phyloP scores from a whole-genome alignment of 2,113 vertebrate genomes.

The Pungitius pungitius region DNA sequence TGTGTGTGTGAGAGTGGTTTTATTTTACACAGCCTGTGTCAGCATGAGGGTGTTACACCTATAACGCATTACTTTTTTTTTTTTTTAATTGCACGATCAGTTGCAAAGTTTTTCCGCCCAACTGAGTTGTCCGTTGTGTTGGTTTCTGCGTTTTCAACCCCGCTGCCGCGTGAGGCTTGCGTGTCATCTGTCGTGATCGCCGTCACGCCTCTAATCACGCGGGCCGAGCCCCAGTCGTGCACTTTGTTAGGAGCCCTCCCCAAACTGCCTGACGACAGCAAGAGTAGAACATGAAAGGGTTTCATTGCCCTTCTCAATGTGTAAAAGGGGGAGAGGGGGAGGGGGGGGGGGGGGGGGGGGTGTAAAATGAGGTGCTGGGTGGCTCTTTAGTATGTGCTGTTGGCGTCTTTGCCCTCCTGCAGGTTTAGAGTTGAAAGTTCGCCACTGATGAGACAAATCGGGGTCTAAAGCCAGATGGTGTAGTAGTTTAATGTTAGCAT shows the following conservation, averaged over 20 bases:
- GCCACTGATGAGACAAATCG: too few relatives aligned
- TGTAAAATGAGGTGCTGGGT: constrained; percentile 34
- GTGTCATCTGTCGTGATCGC: constrained; percentile 63
- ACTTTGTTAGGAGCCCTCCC: constrained; percentile 50
- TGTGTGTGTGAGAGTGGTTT: constrained; percentile 5
- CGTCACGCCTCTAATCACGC: constrained; percentile 69
- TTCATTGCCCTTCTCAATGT: constrained; percentile 7
- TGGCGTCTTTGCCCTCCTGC: constrained; percentile 29
- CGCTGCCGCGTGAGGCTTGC: constrained; percentile 16
- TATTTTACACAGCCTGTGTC: constrained; percentile 1
- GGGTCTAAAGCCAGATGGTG: too few relatives aligned
- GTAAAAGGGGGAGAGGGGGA: neutral
- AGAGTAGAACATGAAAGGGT: constrained; percentile 32
- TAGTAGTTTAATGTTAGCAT: neutral
- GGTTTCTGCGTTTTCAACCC: constrained; percentile 8
- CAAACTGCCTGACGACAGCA: neutral
- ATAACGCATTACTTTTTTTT: constrained; percentile 19
- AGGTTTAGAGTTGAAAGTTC: constrained; percentile 23
- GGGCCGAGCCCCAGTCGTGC: constrained; percentile 51
- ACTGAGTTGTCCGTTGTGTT: constrained; percentile 6
- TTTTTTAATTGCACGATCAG: neutral
- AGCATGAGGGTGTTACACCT: neutral
- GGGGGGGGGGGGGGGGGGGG: neutral
- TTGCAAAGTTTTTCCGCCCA: neutral
- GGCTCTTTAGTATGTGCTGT: constrained; percentile 24